phyloP scores from a whole-genome alignment of 2,888 invertebrate species.

The Drosophila fungiperda region DNA sequence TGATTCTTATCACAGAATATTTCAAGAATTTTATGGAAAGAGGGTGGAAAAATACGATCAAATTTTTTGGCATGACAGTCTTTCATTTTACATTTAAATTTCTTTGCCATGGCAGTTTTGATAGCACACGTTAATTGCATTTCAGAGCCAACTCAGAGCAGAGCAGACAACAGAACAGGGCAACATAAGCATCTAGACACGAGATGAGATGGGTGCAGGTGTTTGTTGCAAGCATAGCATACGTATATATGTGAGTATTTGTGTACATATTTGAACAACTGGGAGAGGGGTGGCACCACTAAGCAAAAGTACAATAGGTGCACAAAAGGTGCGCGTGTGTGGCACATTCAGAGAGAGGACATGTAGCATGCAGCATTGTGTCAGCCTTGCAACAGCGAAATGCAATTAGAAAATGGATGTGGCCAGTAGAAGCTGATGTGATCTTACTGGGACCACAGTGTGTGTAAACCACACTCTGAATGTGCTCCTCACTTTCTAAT shows the following conservation, averaged over 20 bases:
- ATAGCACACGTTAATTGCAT: slow-evolving; percentile 70
- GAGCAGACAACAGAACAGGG: slow-evolving; percentile 34
- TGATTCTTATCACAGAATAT: slow-evolving; percentile 2
- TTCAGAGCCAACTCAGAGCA: slow-evolving; percentile 52
- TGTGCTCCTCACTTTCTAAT: slow-evolving; percentile 17
- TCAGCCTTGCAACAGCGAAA: slow-evolving; percentile 61
- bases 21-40: slow-evolving; percentile 1
- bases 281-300: slow-evolving; percentile 29
- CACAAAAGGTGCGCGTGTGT: slow-evolving; percentile 64
- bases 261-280: slow-evolving; percentile 2
- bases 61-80: slow-evolving; percentile 19
- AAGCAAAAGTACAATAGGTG: slow-evolving; percentile 35
- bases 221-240: slow-evolving; percentile 8
- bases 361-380: slow-evolving; percentile 2
- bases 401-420: slow-evolving; percentile 78
- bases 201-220: slow-evolving; percentile 2
- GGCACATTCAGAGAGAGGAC: slow-evolving; percentile 12
- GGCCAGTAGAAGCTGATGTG: slow-evolving; percentile 53
- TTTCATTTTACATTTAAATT: slow-evolving; percentile 55
- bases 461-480: slow-evolving; percentile 33
- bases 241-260: background rate
- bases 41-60: slow-evolving; percentile 6
- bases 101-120: slow-evolving; percentile 52
- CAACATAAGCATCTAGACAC: slow-evolving; percentile 56
- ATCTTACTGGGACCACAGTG: slow-evolving; percentile 41